Base-by-base conservation (phyloP, 1,140 invertebrate genomes). In the Paramacrobiotus metropolitanus region DNA sequence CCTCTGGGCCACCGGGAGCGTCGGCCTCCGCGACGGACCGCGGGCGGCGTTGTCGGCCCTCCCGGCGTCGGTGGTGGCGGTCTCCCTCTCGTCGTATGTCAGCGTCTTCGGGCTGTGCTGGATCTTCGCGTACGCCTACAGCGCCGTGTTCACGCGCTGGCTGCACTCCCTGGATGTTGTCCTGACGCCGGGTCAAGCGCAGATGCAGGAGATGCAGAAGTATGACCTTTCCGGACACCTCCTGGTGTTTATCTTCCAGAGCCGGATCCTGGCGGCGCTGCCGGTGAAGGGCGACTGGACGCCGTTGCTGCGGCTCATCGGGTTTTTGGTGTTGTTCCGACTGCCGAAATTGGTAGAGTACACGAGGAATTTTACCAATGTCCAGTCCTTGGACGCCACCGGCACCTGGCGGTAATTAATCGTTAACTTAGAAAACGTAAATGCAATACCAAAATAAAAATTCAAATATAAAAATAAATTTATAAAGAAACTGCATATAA, bases 151-250 rank as follows among this genome's bases (percentile, higher is more conserved):
- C 24, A 20, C 15, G 4, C 15, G 24, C 15, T 55, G 48, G 48
- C 48, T 55, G 15, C 28, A 9, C 48, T 55, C 48, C 15, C 4
- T 55, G 15, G 48, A 55, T 24, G 24, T 55, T 24, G 24, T 55
- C 48, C 24, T 55, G 4, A 55, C 15, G 9, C n/a, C 34, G 34
- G 9, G 9, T 9, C 34, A 40, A 40, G 4, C 24, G 15, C 15
- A 24, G 15, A 24, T 24, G 24, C 48, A 20, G 4, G 24, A 28
- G 15, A 55, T 15, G 15, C 48, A 55, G 0, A 15, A 24, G 9
- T 55, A 20, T 24, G 48, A 55, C 48, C 28, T 55, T 24, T 55
- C 48, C 48, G 48, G 48, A 9, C 48, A 55, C 28, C 48, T 55
- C 9, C 28, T 55, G 15, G 48, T 55, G 15, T 55, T 55, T 28